Evolutionary conservation across 2,888 invertebrate species (phyloP), one percentile per base, ranked within the genome.

Genomic region (Nomada fabriciana): DNA sequence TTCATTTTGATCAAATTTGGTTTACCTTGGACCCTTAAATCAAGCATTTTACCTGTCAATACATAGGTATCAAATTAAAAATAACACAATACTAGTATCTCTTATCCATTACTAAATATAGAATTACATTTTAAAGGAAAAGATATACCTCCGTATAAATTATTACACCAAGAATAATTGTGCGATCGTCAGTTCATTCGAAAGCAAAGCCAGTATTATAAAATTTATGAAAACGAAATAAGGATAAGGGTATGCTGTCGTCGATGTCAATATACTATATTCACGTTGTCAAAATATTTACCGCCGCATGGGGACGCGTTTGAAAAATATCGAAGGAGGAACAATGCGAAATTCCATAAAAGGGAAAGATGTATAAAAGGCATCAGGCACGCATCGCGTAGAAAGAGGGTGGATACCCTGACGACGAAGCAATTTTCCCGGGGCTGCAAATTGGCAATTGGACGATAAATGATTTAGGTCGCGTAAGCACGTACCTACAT

Each of bases 401-500:
- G 76, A 65, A 82, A 80, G 75, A 80, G 84, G 79, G 80, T 65
- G 79, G 63, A 64, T 29, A 60, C 55, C 82, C 78, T 67, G 78
- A 76, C 78, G 82, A 73, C 50, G 72, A 73, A 83, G 85, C 90
- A 86, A 91, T 91, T 91, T 91, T 91, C 89, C 84, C 87, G 86
- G 88, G 91, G 89, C 83, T 88, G 89, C 88, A 91, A 92, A 92
- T 92, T 92, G 92, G 87, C 92, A 92, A 92, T 92, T 90, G 92
- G 80, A 85, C 76, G 86, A 80, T 89, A 89, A 91, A 90, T 90
- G 89, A 90, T 90, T 91, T 91, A 91, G 81, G 68, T 86, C 76
- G 84, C 76, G 77, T 80, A 81, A 71, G 82, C 71, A 61, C 76
- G 76, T 71, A 53, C 73, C 77, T 78, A 83, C 68, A 29, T 64